Evolutionary conservation across 1,140 invertebrate species (phyloP), one percentile per base, ranked within the genome.

Genomic region (Geopemphigus sp.): DNA sequence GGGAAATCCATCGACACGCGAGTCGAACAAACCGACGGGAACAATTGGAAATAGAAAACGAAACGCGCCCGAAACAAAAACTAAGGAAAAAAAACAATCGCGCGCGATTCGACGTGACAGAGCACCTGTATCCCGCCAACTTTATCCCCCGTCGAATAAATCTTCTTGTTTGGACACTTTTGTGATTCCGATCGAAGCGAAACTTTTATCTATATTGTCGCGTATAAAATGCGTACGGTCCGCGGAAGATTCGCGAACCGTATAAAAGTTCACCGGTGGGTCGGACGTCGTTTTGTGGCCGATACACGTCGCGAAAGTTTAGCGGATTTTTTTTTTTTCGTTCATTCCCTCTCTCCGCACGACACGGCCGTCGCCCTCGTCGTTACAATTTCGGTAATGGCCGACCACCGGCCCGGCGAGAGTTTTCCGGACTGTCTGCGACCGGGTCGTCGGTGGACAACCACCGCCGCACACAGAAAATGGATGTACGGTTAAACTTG

Each of bases 121-220:
- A 78, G 74, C 74, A 78, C 74, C 74, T 78, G 74, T 47, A 63
- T 45, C 74, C 39, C 17, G 17, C 59, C 50, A 78, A 78, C 56
- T 78, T 78, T 78, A 78, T 78, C 54, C 74, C 74, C 24, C 74
- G 54, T 78, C 57, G 57, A 78, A 78, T 78, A 78, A 78, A 78
- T 78, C 74, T 78, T n/a, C 29, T 39, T 0, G 56, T 78, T 63
- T 54, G 56, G 74, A 78, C 74, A 78, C 74, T 78, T 63, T 78
- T 57, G 61, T 78, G 57, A 72, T 72, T 78, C 74, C 57, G 24
- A 78, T 78, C 57, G 74, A 26, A 50, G 47, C 22, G 19, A 78
- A 78, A 78, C 74, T 78, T 78, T 78, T 78, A 61, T 78, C 74
- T 61, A 63, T 78, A 78, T 78, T 19, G 61, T 78, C 29, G 24